phyloP scores from a whole-genome alignment of 1,140 invertebrate genomes.

The Nautilus pompilius region DNA sequence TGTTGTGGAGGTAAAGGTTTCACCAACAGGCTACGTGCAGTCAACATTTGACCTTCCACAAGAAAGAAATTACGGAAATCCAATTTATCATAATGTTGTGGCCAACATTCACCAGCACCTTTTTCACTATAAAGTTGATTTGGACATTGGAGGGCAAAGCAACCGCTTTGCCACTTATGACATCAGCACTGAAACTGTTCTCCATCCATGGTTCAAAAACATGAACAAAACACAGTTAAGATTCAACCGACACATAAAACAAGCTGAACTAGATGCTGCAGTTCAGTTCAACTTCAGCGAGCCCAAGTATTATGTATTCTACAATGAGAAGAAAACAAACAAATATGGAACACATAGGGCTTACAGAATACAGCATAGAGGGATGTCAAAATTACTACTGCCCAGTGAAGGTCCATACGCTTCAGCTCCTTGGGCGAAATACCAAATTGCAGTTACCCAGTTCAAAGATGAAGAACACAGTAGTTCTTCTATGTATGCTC shows the following conservation, averaged over 20 bases:
- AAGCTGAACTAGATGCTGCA: constrained; percentile 26
- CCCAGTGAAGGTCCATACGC: constrained; percentile 24
- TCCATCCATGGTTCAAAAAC: constrained; percentile 25
- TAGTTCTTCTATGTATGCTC: constrained; percentile 44
- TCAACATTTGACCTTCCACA: constrained; percentile 25
- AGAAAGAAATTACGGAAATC: constrained; percentile 26
- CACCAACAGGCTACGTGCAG: constrained; percentile 43
- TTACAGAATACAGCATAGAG: constrained; percentile 36
- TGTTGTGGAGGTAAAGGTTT: constrained; percentile 36
- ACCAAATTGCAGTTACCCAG: constrained; percentile 44
- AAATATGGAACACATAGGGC: constrained; percentile 27
- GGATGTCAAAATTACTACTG: constrained; percentile 32
- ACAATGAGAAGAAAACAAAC: constrained; percentile 24
- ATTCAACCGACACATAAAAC: constrained; percentile 17
- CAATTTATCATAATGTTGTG: constrained; percentile 24
- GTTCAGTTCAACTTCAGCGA: constrained; percentile 16
- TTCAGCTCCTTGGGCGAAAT: constrained; percentile 39
- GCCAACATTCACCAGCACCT: constrained; percentile 44
- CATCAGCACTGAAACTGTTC: constrained; percentile 20
- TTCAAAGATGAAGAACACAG: constrained; percentile 43
- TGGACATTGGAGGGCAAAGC: constrained; percentile 33
- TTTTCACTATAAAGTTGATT: constrained; percentile 45
- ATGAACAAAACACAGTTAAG: constrained; percentile 29
- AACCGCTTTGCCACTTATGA: constrained; percentile 43
- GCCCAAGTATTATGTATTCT: constrained; percentile 33